Evolutionary conservation across 2,888 invertebrate species (phyloP).

Genomic region (Leptarthrus brevirostris): DNA sequence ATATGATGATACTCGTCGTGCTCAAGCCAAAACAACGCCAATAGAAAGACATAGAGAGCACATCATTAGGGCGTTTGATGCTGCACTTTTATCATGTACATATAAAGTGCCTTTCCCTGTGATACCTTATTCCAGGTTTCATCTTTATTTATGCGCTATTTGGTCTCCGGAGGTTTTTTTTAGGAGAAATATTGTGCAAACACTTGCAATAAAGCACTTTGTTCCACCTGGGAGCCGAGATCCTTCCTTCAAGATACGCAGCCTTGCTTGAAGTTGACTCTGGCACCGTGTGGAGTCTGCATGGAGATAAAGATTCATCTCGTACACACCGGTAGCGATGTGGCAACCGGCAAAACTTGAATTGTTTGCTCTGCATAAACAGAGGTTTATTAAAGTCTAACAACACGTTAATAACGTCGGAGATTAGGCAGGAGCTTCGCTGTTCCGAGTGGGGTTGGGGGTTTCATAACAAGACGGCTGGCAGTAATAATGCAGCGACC

Average conservation of each 20-base stretch:
- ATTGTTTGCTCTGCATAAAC: constrained; percentile 40
- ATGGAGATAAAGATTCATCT: constrained; percentile 2
- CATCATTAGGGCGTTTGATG: constrained; percentile 15
- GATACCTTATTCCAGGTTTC: constrained; percentile 31
- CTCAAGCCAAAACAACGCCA: no score
- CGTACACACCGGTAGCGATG: constrained; percentile 25
- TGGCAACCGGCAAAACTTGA: constrained; percentile 29
- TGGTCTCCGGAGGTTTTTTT: constrained; percentile 13
- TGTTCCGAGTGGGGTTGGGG: neutral
- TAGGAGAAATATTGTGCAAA: constrained; percentile 8
- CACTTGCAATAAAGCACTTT: constrained; percentile 28
- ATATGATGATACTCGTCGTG: no score
- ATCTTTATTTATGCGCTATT: constrained; percentile 34
- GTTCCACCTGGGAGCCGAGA: constrained; percentile 3
- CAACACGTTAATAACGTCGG: constrained; percentile 33
- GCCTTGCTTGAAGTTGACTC: neutral
- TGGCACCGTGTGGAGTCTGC: neutral
- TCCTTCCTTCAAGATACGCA: constrained; percentile 3
- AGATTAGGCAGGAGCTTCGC: constrained; percentile 24
- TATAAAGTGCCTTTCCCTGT: constrained; percentile 23
- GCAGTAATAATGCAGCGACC: neutral
- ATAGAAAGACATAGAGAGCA: neutral
- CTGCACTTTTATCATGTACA: constrained; percentile 43
- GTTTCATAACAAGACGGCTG: neutral
- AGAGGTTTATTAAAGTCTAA: constrained; percentile 44